Evolutionary conservation across 2,888 invertebrate species (phyloP).

Genomic region (Stegophylla sp.): DNA sequence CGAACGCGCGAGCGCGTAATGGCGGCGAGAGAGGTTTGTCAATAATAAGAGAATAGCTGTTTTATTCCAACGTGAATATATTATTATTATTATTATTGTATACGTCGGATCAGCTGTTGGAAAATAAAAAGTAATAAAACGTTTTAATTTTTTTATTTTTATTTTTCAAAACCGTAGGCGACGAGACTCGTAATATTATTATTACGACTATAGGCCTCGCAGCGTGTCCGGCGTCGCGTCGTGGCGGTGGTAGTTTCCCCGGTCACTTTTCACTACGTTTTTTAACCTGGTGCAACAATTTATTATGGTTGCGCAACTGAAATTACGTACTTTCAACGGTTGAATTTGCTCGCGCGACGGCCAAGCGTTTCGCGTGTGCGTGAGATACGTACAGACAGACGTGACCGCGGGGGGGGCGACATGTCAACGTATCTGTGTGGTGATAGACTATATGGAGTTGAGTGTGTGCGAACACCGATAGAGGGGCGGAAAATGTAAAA

Average conservation of each 20-base stretch:
- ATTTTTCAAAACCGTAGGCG: constrained; percentile 8
- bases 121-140: too few relatives aligned
- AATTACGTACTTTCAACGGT: neutral
- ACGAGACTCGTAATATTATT: constrained; percentile 1
- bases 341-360: neutral
- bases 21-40: neutral
- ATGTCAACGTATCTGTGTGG: neutral
- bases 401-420: neutral
- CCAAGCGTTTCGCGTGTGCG: too few relatives aligned
- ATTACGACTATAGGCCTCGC: neutral
- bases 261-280: neutral
- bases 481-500: neutral
- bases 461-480: neutral
- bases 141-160: too few relatives aligned
- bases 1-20: neutral
- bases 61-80: too few relatives aligned
- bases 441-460: too few relatives aligned
- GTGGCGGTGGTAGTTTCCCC: neutral
- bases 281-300: neutral
- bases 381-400: neutral
- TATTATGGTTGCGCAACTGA: neutral
- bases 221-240: neutral
- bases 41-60: neutral
- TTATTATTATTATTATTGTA: too few relatives aligned
- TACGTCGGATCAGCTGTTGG: too few relatives aligned